A percentile compares a stretch with the other conserved stretches of the same genome.
Evolutionary conservation across 2,888 invertebrate genomes (phyloP).

Genomic region (Microctonus aethiopoides): DNA sequence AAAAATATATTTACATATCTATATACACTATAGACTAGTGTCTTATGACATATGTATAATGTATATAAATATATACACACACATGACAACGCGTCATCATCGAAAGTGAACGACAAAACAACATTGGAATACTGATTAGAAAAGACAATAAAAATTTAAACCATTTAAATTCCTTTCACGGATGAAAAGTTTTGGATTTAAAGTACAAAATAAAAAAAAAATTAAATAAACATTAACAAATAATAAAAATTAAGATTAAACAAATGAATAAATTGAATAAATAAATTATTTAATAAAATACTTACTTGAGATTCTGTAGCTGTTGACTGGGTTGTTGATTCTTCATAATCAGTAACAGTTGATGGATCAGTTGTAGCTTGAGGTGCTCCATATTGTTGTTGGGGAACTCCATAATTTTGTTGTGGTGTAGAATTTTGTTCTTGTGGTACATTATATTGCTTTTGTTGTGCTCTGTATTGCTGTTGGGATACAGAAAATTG

Average conservation of each 20-base stretch:
- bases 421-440: constrained; percentile 40
- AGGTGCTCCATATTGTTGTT: constrained; percentile 47
- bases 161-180: constrained; percentile 45
- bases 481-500: constrained; percentile 37
- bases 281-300: too few relatives aligned
- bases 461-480: constrained; percentile 43
- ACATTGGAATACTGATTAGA: constrained; percentile 47
- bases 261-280: neutral
- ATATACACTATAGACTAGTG: too few relatives aligned
- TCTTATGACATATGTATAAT: neutral
- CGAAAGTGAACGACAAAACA: constrained; percentile 52
- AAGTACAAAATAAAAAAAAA: neutral
- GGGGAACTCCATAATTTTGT: constrained; percentile 40
- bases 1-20: too few relatives aligned
- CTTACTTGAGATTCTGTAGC: constrained; percentile 57
- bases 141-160: constrained; percentile 33
- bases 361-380: constrained; percentile 54
- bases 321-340: constrained; percentile 58
- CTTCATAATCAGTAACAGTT: constrained; percentile 60
- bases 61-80: neutral
- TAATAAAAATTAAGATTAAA: too few relatives aligned
- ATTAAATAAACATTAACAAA: neutral
- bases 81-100: constrained; percentile 47
- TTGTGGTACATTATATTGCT: constrained; percentile 40
- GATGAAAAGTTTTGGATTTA: neutral